A percentile compares a stretch with the other conserved stretches of the same genome.
Conservation (phyloP, 2,113 vertebrate species). For the Pardalotus punctatus region DNA sequence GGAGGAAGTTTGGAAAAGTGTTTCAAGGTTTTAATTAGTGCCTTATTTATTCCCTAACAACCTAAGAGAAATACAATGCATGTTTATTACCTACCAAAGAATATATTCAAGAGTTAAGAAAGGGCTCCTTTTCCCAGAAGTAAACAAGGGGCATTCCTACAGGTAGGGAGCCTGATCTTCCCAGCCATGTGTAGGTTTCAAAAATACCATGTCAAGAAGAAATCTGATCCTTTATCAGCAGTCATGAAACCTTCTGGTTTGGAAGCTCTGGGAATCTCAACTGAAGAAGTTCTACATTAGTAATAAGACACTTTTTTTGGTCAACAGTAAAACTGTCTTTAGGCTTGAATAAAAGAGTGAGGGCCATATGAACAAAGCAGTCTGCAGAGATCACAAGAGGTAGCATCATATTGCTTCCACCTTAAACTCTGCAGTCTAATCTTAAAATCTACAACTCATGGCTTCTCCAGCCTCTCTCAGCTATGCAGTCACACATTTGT, state of each 20-base stretch:
- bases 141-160: neutral
- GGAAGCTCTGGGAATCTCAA: neutral
- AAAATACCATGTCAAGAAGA: neutral
- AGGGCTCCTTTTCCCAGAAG: neutral
- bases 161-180: neutral
- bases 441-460: neutral
- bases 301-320: neutral
- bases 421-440: neutral
- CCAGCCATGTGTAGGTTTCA: neutral
- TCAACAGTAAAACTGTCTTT: neutral
- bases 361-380: neutral
- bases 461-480: neutral
- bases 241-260: neutral
- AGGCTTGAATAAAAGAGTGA: neutral
- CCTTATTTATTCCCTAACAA: neutral
- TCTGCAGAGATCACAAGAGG: neutral
- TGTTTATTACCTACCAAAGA: neutral
- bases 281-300: neutral
- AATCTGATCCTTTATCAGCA: neutral
- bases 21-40: neutral
- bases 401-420: neutral
- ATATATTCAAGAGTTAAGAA: neutral
- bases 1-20: neutral
- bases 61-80: neutral
- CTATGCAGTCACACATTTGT: no score